Base-by-base conservation (phyloP, 2,888 invertebrate genomes). In the Helicoverpa assulta region DNA sequence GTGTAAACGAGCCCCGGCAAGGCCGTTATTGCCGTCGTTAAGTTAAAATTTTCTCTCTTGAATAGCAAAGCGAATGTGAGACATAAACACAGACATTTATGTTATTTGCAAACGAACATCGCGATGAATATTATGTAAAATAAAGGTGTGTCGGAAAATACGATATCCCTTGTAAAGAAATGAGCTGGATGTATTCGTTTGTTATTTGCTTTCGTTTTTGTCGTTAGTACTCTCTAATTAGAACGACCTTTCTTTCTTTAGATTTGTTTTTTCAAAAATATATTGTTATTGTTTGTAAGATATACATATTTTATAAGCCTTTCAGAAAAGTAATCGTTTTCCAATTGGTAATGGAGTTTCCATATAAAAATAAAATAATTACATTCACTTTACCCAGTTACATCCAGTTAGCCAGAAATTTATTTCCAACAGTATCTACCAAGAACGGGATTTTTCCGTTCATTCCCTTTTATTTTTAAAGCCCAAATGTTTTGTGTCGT, bases 41-140 rank as follows among this genome's bases (percentile, higher is more conserved):
- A 92, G 89, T 92, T 92, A 90, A 93, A 93, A 92, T 90, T 92
- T 91, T 92, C 92, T 89, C 90, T 88, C 87, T 86, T 90, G 89
- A 90, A 92, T 91, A 89, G 90, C 89, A 85, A 84, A 88, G 89
- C 83, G 87, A 91, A 90, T 89, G 89, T 86, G 88, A 88, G 81
- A 85, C 87, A 90, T 92, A 92, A 92, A 92, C 91, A 90, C 88
- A 78, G 78, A 83, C 89, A 87, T 92, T 92, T 90, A 89, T 90
- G 89, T 89, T 92, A 90, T 92, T 92, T 89, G 89, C 89, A 85
- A 86, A 86, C 86, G 83, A 86, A 86, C 89, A 90, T 91, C 86
- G 88, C 85, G 84, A 87, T 86, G 85, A 87, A 88, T 87, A 87
- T 84, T 84, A 75, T 65, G 70, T 66, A 58, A 73, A 82, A 82